These are phyloP conservation scores for Oppia nitens DNA, from an alignment of 1,140 invertebrate genomes.

Conservation along the genomic window DNA sequence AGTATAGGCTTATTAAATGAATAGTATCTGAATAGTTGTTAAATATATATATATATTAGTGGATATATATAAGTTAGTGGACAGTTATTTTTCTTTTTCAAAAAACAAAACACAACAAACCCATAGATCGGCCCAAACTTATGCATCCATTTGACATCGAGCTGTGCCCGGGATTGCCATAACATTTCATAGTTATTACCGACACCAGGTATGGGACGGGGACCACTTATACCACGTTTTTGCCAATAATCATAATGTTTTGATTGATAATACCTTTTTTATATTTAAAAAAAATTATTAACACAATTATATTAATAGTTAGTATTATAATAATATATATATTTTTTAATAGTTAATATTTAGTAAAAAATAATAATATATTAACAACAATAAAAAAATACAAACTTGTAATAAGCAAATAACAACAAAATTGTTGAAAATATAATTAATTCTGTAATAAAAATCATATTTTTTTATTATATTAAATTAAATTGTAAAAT, in stretches of 20 bases:
- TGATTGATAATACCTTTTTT: background rate
- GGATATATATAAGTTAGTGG: too few species aligned
- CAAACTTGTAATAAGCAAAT: background rate
- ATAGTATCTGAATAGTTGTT: too few species aligned
- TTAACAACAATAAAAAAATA: background rate
- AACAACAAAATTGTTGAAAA: background rate
- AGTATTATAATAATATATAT: background rate
- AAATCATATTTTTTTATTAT: background rate
- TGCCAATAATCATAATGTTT: constrained; percentile 1
- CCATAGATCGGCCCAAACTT: constrained; percentile 9
- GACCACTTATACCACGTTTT: background rate
- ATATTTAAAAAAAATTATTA: constrained; percentile 1
- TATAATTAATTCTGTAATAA: background rate
- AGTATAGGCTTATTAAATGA: constrained; percentile 19
- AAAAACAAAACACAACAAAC: too few species aligned
- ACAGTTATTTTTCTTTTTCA: too few species aligned
- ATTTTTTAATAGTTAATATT: too few species aligned
- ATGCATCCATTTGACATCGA: background rate
- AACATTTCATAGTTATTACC: background rate
- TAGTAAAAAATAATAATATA: too few species aligned
- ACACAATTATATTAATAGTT: background rate
- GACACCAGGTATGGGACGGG: background rate
- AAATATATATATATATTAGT: too few species aligned
- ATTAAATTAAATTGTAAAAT: background rate
- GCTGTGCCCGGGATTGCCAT: background rate